Evolutionary conservation across 2,797 vertebrate genomes (phyloP), one percentile per base, ranked within the genome.

Genomic region (Psittacula echo): DNA sequence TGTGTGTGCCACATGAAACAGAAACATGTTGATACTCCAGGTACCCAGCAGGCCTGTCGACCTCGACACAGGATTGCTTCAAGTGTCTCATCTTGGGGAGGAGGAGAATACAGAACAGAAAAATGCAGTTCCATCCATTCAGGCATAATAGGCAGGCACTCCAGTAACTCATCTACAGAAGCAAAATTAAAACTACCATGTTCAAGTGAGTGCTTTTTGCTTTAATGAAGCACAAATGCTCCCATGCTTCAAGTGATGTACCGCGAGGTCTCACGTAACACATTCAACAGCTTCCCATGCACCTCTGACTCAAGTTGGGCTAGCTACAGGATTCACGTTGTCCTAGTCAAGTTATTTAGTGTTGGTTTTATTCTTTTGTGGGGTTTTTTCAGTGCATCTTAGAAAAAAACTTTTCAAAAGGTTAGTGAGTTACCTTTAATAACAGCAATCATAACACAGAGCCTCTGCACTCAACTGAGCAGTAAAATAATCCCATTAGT

Each of bases 331-430:
- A 89, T 79, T 96, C 96, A 96, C 3, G 18, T 68, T 70, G 91
- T 71, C 92, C 95, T 95, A 96, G 96, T 96, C 94, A 97, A 97
- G 97, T 96, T 72, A 41, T 50, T 85, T 92, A 94, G 90, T 75
- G 56, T 87, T 70, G 71, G 41, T 76, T 92, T 91, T 89, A n/a
- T 78, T 74, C 32, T 72, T 87, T 58, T 3, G 2, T 48, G 34
- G 1, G 14, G 7, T 91, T 88, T 93, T 90, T 94, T 98, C 97
- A 98, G 97, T 98, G 98, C 97, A 98, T 96, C 92, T 97, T 90
- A 65, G 94, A 85, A 94, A 91, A 41, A 32, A 82, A 65, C 65
- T 87, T 81, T 95, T 85, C 78, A 81, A 88, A 87, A 74, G 84
- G 90, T 95, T 72, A 95, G 94, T 93, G 62, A 94, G 93, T 71